A percentile compares a stretch with the other conserved stretches of the same genome.
Evolutionary conservation across 2,113 vertebrate genomes (phyloP).

Genomic region (Melanostigma gelatinosum): DNA sequence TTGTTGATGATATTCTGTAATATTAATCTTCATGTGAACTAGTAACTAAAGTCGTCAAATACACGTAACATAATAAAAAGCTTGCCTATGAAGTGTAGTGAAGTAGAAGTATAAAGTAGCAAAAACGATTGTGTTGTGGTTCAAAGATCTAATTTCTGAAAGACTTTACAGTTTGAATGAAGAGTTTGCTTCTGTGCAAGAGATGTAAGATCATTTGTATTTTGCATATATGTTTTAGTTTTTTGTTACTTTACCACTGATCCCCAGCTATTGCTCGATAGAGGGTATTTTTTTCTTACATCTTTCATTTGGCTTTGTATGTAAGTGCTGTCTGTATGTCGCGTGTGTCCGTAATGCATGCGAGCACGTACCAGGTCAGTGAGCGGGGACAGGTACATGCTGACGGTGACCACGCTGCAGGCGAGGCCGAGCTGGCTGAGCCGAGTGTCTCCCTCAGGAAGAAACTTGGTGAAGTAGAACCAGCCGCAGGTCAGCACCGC

Average conservation of each 20-base stretch:
- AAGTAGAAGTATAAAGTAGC: neutral
- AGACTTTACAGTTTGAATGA: neutral
- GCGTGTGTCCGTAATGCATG: slow-evolving; percentile 14
- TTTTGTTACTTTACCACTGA: neutral
- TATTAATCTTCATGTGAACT: neutral
- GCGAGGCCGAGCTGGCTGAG: slow-evolving; percentile 88
- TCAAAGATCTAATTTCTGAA: neutral
- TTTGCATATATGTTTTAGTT: neutral
- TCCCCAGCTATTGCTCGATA: no score
- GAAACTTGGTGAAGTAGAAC: slow-evolving; percentile 86
- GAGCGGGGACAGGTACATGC: slow-evolving; percentile 95
- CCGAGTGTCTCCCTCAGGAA: slow-evolving; percentile 54
- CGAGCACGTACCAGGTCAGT: slow-evolving; percentile 85
- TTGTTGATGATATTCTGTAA: neutral
- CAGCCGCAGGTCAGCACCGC: slow-evolving; percentile 78
- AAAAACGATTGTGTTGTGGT: neutral
- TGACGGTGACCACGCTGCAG: slow-evolving; percentile 92
- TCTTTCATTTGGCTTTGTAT: neutral
- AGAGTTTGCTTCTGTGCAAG: neutral
- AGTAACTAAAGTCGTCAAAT: neutral
- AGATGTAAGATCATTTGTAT: neutral
- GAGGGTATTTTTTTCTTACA: neutral
- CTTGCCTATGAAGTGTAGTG: neutral
- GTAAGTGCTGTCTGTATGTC: neutral
- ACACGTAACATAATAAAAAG: neutral